Evolutionary conservation across 2,113 vertebrate species (phyloP).

Genomic region (Setophaga coronata): DNA sequence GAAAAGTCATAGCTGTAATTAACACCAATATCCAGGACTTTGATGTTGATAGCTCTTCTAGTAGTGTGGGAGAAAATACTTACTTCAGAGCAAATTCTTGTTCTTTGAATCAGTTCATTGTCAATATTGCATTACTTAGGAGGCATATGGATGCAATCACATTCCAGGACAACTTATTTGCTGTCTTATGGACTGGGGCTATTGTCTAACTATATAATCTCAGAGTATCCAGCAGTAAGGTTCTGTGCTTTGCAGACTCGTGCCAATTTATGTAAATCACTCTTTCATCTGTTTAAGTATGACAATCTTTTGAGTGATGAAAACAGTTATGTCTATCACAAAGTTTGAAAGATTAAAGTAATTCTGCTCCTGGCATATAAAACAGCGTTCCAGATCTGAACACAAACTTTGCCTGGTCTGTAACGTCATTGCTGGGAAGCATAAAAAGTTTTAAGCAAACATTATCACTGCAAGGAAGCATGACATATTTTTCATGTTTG

Average conservation of each 20-base stretch:
- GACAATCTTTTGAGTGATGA: constrained; percentile 43
- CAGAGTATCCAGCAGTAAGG: constrained; percentile 36
- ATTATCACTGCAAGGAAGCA: constrained; percentile 32
- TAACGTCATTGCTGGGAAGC: constrained; percentile 47
- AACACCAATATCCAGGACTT: background rate
- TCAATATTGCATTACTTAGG: constrained; percentile 15
- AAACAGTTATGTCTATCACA: constrained; percentile 68
- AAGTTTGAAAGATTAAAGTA: constrained; percentile 71
- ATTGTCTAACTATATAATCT: constrained; percentile 44
- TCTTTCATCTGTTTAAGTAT: constrained; percentile 65
- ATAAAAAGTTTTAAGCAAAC: constrained; percentile 55
- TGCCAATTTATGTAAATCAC: constrained; percentile 54
- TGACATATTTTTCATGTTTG: constrained; percentile 44
- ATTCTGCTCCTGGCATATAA: constrained; percentile 48
- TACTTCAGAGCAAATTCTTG: background rate
- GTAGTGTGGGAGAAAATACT: background rate
- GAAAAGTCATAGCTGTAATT: background rate
- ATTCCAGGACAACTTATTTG: constrained; percentile 59
- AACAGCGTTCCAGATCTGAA: constrained; percentile 9
- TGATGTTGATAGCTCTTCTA: background rate
- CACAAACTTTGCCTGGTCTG: constrained; percentile 34
- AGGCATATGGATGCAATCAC: constrained; percentile 70
- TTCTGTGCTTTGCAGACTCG: constrained; percentile 6
- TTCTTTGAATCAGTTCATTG: constrained; percentile 3
- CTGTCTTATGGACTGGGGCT: constrained; percentile 41